Evolutionary conservation across 2,113 vertebrate genomes (phyloP), one percentile per base, ranked within the genome.

Genomic region (Loxodonta africana): DNA sequence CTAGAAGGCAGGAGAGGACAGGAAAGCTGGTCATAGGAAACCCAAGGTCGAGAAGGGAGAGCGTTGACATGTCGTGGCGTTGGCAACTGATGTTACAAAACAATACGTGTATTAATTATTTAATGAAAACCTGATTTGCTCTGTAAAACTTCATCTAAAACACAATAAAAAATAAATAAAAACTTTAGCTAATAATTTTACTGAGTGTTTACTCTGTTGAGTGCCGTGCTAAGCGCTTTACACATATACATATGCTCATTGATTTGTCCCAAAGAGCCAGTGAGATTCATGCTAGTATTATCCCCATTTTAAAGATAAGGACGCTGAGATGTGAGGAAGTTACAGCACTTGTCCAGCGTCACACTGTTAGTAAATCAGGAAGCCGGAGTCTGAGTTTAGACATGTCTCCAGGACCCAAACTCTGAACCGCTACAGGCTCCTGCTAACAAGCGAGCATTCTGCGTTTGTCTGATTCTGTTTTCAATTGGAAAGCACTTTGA

Each of bases 241-340:
- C 5, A 71, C 0, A 0, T 28, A 4, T 0, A 0, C 30, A 4
- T 3, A 15, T 33, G 51, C 9, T 28, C 10, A 0, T 51, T 74
- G 48, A 11, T 57, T 57, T 25, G 41, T 60, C 74, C 88, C 83
- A 77, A 77, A 88, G 83, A 62, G 14, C 37, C 77, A n/a, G 7
- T 8, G 53, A 53, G 48, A 53, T 18, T 71, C 48, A 9, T 8
- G 17, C 18, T n/a, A 23, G 83, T 30, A 20, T 23, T 25, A 20
- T 46, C 69, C 26, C 53, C 46, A 0, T 41, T 78, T 71, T 83
- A 94, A 63, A 85, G 44, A 8, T 11, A 44, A 78, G 7, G 44
- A 89, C 25, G 46, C 28, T 25, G n/a, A 77, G 51, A 12, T 37
- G 2, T 33, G 44, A 37, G 48, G 63, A 83, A 44, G 37, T 23